phyloP scores from a whole-genome alignment of 30 jellyfish, hydroid and myxozoan genomes.

The Clytia hemisphaerica region DNA sequence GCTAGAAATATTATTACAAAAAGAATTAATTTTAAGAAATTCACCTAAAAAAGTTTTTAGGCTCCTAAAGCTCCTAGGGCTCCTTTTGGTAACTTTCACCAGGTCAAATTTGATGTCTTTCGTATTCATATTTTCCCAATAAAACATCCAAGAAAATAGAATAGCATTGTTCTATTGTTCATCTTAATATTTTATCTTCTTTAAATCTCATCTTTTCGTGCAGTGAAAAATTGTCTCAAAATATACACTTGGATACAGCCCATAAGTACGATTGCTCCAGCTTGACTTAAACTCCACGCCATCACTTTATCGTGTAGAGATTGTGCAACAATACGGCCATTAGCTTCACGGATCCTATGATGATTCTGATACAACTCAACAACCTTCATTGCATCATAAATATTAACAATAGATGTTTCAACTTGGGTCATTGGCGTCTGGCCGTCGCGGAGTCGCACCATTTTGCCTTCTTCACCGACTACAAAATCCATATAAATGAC shows the following conservation, averaged over 20 bases:
- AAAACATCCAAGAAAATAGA: background rate
- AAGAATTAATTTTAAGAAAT: too few relatives aligned
- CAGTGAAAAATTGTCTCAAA: constrained; percentile 71
- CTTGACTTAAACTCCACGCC: constrained; percentile 96
- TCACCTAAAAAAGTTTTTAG: too few relatives aligned
- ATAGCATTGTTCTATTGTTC: background rate
- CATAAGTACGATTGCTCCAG: constrained; percentile 40
- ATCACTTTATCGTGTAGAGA: constrained; percentile 68
- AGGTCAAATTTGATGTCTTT: too few relatives aligned
- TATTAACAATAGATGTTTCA: constrained; percentile 87
- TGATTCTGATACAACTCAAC: constrained; percentile 93
- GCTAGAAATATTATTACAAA: too few relatives aligned
- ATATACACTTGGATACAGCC: constrained; percentile 71
- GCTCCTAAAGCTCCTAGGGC: too few relatives aligned
- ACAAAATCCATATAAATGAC: constrained; percentile 79
- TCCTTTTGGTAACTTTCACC: too few relatives aligned
- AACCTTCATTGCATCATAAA: constrained; percentile 84
- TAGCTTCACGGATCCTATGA: constrained; percentile 93
- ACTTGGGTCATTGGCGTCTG: constrained; percentile 82
- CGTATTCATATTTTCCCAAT: too few relatives aligned
- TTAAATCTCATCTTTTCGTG: constrained; percentile 77
- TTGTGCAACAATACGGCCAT: constrained; percentile 72
- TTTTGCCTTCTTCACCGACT: constrained; percentile 67
- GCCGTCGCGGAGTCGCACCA: constrained; percentile 42
- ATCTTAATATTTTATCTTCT: background rate